Conservation (phyloP, 1,140 invertebrate genomes). For the Maconellicoccus hirsutus region DNA sequence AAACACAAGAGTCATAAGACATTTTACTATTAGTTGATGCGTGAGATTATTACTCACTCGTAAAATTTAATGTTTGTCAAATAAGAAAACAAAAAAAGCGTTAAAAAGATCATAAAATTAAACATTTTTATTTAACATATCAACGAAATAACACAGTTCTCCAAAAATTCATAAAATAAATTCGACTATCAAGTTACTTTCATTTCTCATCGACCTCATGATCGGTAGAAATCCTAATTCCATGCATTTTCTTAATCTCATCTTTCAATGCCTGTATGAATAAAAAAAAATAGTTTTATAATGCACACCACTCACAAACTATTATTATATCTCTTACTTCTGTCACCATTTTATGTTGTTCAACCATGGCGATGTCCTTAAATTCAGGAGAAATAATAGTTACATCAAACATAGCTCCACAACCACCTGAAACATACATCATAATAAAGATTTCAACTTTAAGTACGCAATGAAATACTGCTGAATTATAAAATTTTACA, state of each 20-base stretch:
- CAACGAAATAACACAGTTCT: neutral
- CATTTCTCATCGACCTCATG: slow-evolving; percentile 14
- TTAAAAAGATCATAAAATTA: no score
- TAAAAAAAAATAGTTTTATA: slow-evolving; percentile 19
- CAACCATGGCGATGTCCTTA: slow-evolving; percentile 57
- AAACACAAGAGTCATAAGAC: no score
- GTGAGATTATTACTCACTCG: no score
- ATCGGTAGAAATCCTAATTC: slow-evolving; percentile 56
- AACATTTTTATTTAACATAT: no score
- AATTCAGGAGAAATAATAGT: slow-evolving; percentile 63
- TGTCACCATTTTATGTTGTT: slow-evolving; percentile 70
- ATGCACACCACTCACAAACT: no score
- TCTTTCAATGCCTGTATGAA: slow-evolving; percentile 49
- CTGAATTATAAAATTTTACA: neutral
- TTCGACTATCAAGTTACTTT: neutral
- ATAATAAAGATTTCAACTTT: neutral
- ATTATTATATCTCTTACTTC: slow-evolving; percentile 39
- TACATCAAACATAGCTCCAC: slow-evolving; percentile 80
- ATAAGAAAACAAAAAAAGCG: no score
- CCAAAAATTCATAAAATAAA: neutral
- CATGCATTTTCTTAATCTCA: slow-evolving; percentile 76
- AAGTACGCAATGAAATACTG: neutral
- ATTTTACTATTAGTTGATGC: no score
- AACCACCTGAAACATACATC: slow-evolving; percentile 49
- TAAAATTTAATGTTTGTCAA: no score